phyloP scores from a whole-genome alignment of 2,888 invertebrate genomes.

The Phrixothrix hirtus region DNA sequence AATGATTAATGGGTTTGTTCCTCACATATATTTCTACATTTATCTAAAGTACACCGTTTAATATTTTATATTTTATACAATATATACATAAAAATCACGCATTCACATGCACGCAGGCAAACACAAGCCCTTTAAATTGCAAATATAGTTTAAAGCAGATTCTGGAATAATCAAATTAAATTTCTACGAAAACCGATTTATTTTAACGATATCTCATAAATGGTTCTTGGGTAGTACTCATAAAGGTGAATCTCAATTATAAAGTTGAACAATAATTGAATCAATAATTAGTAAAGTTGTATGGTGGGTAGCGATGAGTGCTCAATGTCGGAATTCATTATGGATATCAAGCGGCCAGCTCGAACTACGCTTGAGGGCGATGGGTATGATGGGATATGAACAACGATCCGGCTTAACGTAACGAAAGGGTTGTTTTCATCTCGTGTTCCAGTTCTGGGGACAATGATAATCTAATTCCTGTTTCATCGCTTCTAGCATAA shows the following conservation, averaged over 20 bases:
- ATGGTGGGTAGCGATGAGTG: constrained; percentile 17
- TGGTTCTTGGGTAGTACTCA: constrained; percentile 7
- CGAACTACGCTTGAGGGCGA: constrained; percentile 14
- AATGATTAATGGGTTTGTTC: no score
- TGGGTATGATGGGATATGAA: constrained; percentile 14
- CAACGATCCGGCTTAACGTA: constrained; percentile 22
- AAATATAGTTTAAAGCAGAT: no score
- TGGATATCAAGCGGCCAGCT: constrained; percentile 20
- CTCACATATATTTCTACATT: no score
- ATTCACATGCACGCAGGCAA: no score
- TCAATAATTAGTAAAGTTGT: constrained; percentile 35
- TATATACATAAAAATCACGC: no score
- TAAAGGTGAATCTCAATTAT: constrained; percentile 34
- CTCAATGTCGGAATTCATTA: constrained; percentile 30
- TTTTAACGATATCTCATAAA: neutral
- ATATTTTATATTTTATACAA: no score
- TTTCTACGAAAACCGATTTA: no score
- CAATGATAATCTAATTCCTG: constrained; percentile 26
- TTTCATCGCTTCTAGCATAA: constrained; percentile 23
- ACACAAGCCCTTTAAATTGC: no score
- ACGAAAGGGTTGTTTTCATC: constrained; percentile 28
- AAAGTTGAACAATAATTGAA: constrained; percentile 37
- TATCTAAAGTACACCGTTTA: no score
- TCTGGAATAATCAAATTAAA: no score
- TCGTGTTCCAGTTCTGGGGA: constrained; percentile 21